phyloP scores from a whole-genome alignment of 30 jellyfish, hydroid and myxozoan genomes.

The Aurelia coerulea region DNA sequence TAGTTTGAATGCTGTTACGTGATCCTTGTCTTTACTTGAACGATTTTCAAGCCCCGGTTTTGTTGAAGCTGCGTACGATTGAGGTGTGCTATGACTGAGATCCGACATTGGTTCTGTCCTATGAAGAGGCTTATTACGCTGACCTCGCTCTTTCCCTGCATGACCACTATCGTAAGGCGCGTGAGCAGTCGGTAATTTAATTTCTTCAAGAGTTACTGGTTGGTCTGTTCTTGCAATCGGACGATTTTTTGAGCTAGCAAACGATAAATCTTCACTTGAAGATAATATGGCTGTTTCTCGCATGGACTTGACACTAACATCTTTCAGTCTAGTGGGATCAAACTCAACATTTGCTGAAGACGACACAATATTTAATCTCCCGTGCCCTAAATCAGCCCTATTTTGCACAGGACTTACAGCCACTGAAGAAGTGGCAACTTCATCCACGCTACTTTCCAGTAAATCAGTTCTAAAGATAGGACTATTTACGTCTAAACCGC shows the following conservation, averaged over 20 bases:
- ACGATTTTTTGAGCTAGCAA: slow-evolving; percentile 36
- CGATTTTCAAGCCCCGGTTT: not conserved
- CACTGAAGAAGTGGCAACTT: not conserved
- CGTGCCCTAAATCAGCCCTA: not conserved
- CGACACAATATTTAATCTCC: not conserved
- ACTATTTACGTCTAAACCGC: not conserved
- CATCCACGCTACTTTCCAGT: slow-evolving; percentile 46
- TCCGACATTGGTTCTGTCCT: slow-evolving; percentile 9
- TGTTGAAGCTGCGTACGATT: not conserved
- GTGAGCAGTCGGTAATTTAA: slow-evolving; percentile 8
- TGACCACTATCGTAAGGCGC: not conserved
- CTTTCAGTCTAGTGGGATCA: slow-evolving; percentile 45
- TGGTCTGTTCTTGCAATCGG: slow-evolving; percentile 71
- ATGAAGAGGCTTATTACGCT: slow-evolving; percentile 9
- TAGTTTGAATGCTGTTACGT: not conserved
- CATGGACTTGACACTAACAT: slow-evolving; percentile 14
- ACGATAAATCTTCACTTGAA: slow-evolving; percentile 55
- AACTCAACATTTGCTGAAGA: slow-evolving; percentile 24
- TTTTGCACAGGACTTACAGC: not conserved
- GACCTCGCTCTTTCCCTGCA: not conserved
- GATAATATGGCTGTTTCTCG: slow-evolving; percentile 73
- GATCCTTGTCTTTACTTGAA: not conserved
- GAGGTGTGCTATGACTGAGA: no score
- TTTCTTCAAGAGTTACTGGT: slow-evolving; percentile 35
- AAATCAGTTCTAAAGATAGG: slow-evolving; percentile 29